A percentile compares a stretch with the other conserved stretches of the same genome.
These are phyloP conservation scores for Polia nebulosa DNA, from an alignment of 2,888 invertebrate genomes.

Conservation along the genomic window DNA sequence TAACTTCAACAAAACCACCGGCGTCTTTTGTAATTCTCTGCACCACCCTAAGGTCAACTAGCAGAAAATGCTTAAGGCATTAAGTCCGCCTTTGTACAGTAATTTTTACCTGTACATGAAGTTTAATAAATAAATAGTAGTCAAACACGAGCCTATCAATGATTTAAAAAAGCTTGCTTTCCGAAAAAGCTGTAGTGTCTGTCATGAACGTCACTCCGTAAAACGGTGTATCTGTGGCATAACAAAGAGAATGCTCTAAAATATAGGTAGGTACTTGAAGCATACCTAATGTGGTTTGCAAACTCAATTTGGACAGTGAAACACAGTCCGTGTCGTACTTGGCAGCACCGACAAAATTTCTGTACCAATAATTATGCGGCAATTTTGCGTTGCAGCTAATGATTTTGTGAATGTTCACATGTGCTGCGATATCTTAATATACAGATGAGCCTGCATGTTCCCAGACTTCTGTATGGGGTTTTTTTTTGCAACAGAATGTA, in stretches of 20 bases:
- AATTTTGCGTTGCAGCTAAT: constrained; percentile 7
- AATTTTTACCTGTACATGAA: no score
- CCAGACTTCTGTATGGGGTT: constrained; percentile 21
- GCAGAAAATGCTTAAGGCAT: no score
- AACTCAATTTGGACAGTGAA: constrained; percentile 24
- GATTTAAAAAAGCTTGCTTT: neutral
- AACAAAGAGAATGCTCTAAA: constrained; percentile 10
- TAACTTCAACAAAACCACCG: no score
- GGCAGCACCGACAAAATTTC: neutral
- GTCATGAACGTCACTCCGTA: neutral
- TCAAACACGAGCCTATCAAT: no score
- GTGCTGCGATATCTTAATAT: constrained; percentile 16
- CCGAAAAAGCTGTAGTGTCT: neutral
- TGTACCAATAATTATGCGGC: constrained; percentile 5
- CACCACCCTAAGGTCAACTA: no score
- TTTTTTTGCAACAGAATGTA: no score
- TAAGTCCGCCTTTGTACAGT: no score
- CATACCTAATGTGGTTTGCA: constrained; percentile 19
- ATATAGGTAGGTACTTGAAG: neutral
- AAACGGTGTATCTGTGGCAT: neutral
- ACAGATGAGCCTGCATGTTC: constrained; percentile 1
- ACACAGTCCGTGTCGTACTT: constrained; percentile 8
- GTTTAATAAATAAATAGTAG: no score
- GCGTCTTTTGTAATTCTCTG: no score
- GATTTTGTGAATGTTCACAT: constrained; percentile 10